Evolutionary conservation across 2,113 vertebrate genomes (phyloP).

Genomic region (Microcebus jonahi): DNA sequence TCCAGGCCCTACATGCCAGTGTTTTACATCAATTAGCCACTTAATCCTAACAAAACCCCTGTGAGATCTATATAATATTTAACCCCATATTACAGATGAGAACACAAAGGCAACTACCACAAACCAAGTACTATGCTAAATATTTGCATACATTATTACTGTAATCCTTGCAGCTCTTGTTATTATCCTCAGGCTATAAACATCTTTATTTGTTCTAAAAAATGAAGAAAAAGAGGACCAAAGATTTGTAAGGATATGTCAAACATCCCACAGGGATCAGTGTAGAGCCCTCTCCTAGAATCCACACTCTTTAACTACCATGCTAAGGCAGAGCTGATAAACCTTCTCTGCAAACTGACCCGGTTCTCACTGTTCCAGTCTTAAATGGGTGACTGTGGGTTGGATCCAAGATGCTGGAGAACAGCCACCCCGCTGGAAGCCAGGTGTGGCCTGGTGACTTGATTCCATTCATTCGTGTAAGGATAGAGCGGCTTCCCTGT

Average conservation of each 20-base stretch:
- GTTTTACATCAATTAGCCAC: not conserved
- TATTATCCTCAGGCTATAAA: not conserved
- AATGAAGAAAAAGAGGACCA: not conserved
- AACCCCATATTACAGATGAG: not conserved
- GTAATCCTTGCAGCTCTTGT: not conserved
- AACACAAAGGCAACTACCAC: not conserved
- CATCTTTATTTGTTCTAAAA: not conserved
- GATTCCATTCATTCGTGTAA: not conserved
- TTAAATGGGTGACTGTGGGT: not conserved
- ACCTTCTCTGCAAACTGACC: not conserved
- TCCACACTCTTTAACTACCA: not conserved
- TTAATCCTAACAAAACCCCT: not conserved
- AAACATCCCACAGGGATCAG: not conserved
- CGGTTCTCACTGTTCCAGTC: not conserved
- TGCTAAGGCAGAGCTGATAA: not conserved
- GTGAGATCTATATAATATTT: not conserved
- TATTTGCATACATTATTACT: not conserved
- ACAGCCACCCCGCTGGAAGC: not conserved
- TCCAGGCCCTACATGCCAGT: too few species aligned
- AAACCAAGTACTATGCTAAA: not conserved
- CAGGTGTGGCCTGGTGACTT: not conserved
- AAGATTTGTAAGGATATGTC: not conserved
- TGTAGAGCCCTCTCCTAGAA: not conserved
- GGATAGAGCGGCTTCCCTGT: accelerated
- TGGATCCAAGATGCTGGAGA: not conserved